Percentiles rank a stretch among this genome's conserved stretches.
Conservation (phyloP, 2,113 vertebrate genomes). For the Eudorcas thomsonii region DNA sequence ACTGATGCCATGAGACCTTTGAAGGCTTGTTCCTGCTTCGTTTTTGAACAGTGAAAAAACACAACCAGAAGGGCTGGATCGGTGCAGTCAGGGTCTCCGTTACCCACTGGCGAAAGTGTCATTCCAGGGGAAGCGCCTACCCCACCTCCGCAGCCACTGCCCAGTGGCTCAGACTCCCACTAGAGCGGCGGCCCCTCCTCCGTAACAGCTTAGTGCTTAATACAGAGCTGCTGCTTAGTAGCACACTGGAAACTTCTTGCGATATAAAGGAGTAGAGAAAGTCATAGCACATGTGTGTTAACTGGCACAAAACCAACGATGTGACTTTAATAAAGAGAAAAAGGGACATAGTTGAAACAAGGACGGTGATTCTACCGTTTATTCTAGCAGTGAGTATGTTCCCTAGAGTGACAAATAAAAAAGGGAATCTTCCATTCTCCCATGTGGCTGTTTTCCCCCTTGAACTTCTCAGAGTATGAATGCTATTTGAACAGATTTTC, state of each 20-base stretch:
- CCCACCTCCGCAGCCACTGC: too few relatives aligned
- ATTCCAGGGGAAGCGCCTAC: neutral
- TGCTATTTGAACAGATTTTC: neutral
- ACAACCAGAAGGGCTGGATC: neutral
- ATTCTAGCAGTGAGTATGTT: neutral
- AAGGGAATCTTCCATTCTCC: neutral
- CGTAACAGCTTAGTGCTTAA: neutral
- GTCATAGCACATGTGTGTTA: neutral
- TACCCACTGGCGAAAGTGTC: neutral
- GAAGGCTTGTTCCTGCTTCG: neutral
- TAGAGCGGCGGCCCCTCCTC: neutral
- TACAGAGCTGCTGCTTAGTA: fast-evolving
- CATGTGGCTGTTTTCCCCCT: fast-evolving
- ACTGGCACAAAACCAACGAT: neutral
- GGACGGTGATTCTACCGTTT: neutral
- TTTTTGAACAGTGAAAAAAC: neutral
- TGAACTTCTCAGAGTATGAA: neutral
- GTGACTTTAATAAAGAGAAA: neutral
- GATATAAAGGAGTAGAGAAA: neutral
- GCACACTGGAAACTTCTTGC: neutral
- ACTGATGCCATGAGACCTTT: neutral
- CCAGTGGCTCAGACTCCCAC: neutral
- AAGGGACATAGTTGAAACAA: neutral
- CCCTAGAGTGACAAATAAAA: neutral
- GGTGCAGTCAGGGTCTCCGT: neutral